A percentile compares a stretch with the other conserved stretches of the same genome.
phyloP scores from a whole-genome alignment of 2,888 invertebrate species.

The Stratiomys singularior region DNA sequence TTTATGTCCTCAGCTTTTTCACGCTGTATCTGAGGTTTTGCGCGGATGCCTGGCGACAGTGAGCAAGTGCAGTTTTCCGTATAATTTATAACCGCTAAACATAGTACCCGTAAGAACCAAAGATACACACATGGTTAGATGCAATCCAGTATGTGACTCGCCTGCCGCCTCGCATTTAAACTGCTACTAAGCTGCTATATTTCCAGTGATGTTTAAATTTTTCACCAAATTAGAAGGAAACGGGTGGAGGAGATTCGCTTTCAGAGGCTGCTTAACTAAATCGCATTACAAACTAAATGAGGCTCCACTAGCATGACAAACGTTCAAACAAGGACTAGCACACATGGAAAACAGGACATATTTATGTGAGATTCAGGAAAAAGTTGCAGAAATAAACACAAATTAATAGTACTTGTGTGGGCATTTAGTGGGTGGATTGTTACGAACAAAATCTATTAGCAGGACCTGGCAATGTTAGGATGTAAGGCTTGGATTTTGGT shows the following conservation, averaged over 20 bases:
- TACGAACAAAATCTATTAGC: too few species aligned
- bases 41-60: constrained; percentile 21
- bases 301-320: background rate
- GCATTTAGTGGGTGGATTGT: too few species aligned
- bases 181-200: background rate
- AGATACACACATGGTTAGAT: background rate
- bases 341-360: too few species aligned
- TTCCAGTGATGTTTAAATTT: constrained; percentile 20
- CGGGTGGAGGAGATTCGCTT: background rate
- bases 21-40: constrained; percentile 6
- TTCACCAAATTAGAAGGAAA: constrained; percentile 28
- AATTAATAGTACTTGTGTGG: too few species aligned
- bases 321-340: too few species aligned
- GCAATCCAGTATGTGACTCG: background rate
- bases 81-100: constrained; percentile 29
- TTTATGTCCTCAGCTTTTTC: constrained; percentile 22
- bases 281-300: constrained; percentile 26
- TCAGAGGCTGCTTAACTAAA: background rate
- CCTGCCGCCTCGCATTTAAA: too few species aligned
- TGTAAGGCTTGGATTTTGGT: too few species aligned
- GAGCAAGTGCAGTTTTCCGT: constrained; percentile 16
- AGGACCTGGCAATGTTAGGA: too few species aligned
- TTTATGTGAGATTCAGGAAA: too few species aligned
- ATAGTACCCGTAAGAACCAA: background rate
- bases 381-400: too few species aligned